phyloP scores from a whole-genome alignment of 2,113 vertebrate species.

The Penelope pileata region DNA sequence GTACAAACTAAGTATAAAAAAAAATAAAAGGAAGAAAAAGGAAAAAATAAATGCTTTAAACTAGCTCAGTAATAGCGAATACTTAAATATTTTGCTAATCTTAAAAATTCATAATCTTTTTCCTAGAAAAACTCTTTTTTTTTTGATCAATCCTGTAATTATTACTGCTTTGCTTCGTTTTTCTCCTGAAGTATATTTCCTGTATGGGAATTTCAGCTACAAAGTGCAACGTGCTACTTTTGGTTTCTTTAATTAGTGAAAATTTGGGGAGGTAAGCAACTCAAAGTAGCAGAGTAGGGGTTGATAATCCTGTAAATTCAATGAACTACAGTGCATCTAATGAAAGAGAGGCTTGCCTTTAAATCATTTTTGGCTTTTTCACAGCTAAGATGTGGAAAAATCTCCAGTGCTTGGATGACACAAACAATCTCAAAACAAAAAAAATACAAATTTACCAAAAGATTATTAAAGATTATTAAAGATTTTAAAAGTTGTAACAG shows the following conservation, averaged over 20 bases:
- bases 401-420: neutral
- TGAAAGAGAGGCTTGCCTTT: neutral
- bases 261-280: neutral
- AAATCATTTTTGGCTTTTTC: neutral
- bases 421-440: neutral
- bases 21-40: neutral
- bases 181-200: neutral
- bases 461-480: neutral
- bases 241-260: neutral
- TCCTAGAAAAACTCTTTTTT: neutral
- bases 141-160: neutral
- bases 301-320: neutral
- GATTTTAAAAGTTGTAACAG: rapidly evolving
- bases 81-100: neutral
- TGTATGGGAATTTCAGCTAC: neutral
- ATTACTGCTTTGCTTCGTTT: neutral
- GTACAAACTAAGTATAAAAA: no score
- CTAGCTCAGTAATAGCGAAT: neutral
- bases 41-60: no score
- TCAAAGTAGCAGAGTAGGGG: neutral
- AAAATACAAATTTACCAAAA: neutral
- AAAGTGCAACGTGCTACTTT: neutral
- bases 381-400: neutral
- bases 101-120: neutral
- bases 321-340: neutral